Base-by-base conservation (phyloP, 2,113 vertebrate species). In the Nestor notabilis region DNA sequence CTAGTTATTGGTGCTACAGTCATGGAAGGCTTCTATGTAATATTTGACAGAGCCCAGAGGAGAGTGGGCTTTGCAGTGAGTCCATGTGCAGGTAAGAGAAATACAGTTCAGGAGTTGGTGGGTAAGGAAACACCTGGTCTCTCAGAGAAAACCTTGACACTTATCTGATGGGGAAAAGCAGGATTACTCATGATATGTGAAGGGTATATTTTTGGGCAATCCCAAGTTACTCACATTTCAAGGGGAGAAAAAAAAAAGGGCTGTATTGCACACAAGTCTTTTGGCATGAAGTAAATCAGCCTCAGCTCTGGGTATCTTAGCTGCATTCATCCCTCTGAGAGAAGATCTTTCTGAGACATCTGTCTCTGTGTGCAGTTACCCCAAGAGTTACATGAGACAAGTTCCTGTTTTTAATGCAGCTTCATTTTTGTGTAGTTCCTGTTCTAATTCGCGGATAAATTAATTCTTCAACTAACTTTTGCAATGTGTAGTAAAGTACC, bases 11-110 rank as follows among this genome's bases (percentile, higher is more conserved):
- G 99, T 7, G 99, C 99, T 28, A 99, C 99, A 0, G 99, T 99
- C 58, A 99, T 99, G 99, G 99, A 99, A 96, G 99, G 99, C 52
- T 99, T 99, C 97, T 99, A 99, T 3, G 99, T 99, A 80, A 97
- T 99, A 90, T 99, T 99, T 29, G 99, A 99, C 97, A 98, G 99
- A 27, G 98, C 97, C 31, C 98, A 98, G 85, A 98, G 91, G 77
- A 98, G 98, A 87, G 98, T 99, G 85, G 99, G 99, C 94, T 99
- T 99, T 16, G 99, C 99, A 1, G 97, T 98, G 23, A 99, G 99
- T 95, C 98, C 94, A 4, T 99, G 99, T 92, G 99, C 99, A 98
- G 99, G 99, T 99, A 84, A 98, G 97, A 24, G 5, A 10, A 41
- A 9, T 11, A 21, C 2, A 14, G 16, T 17, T 75, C 37, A 83